phyloP scores from a whole-genome alignment of 1,140 invertebrate species.

The Apocrypta bakeri region DNA sequence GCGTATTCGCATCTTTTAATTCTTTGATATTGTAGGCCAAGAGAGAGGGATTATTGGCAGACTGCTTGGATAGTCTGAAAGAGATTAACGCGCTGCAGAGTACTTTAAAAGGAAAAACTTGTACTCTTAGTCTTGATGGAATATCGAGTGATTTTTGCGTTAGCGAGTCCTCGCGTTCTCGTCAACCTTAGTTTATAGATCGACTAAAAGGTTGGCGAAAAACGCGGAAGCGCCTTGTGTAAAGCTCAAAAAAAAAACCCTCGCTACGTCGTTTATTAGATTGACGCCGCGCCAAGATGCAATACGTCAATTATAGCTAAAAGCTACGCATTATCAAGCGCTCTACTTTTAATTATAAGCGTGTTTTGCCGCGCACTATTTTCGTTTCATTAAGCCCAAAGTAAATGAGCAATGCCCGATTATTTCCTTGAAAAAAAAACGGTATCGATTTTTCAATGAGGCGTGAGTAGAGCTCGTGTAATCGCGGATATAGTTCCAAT shows the following conservation, averaged over 20 bases:
- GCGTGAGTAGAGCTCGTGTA: not conserved
- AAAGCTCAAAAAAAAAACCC: not conserved
- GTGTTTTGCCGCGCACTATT: not conserved
- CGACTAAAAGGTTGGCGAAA: not conserved
- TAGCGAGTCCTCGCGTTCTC: not conserved
- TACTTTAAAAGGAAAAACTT: not conserved
- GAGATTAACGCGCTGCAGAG: not conserved
- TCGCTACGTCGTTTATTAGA: not conserved
- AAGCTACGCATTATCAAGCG: slow-evolving; percentile 34
- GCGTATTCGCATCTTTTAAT: not conserved
- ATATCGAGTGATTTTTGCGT: not conserved
- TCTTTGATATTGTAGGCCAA: not conserved
- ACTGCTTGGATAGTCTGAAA: not conserved
- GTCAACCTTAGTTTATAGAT: not conserved
- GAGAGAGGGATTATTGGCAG: slow-evolving; percentile 1
- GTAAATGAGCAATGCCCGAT: not conserved
- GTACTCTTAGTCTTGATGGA: not conserved
- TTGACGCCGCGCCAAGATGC: not conserved
- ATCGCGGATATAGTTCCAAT: not conserved
- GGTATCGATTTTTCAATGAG: not conserved
- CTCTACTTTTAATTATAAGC: slow-evolving; percentile 19
- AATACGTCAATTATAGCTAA: slow-evolving; percentile 27
- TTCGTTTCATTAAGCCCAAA: slow-evolving; percentile 37
- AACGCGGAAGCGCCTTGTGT: not conserved
- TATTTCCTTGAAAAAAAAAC: not conserved